These are phyloP conservation scores for Miichthys miiuy DNA, from an alignment of 2,797 vertebrate genomes.

Conservation along the genomic window DNA sequence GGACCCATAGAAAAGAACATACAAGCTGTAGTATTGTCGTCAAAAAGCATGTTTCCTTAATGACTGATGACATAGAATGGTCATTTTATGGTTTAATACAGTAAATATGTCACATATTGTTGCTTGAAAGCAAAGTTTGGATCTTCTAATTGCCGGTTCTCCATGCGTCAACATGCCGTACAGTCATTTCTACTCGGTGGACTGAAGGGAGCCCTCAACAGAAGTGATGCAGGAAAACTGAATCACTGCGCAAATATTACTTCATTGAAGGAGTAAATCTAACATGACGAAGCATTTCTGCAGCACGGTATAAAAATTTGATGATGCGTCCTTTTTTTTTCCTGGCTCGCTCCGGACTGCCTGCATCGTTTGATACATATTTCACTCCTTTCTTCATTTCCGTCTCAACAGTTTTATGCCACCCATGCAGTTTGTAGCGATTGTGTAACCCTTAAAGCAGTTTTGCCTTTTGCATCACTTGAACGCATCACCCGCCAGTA, in stretches of 20 bases:
- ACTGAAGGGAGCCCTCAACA: not conserved
- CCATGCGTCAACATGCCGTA: not conserved
- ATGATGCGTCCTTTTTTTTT: conserved; percentile 1
- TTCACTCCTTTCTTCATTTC: not conserved
- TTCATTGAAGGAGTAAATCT: not conserved
- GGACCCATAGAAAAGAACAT: too few species aligned
- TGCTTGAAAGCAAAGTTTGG: not conserved
- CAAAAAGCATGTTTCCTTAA: too few species aligned
- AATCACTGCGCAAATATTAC: not conserved
- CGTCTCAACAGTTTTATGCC: not conserved
- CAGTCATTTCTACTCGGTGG: not conserved
- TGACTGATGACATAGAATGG: too few species aligned
- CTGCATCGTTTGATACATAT: not conserved
- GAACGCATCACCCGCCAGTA: not conserved
- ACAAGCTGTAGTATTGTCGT: too few species aligned
- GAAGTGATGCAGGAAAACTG: not conserved
- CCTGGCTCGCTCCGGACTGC: not conserved
- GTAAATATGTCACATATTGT: too few species aligned
- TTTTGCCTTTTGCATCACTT: not conserved
- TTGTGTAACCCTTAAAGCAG: not conserved
- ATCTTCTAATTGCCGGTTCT: not conserved
- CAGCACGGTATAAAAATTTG: not conserved
- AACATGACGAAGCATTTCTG: not conserved
- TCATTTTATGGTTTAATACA: too few species aligned
- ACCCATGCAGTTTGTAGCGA: not conserved